Conservation (phyloP, 1,140 invertebrate genomes). For the Halotydeus destructor region DNA sequence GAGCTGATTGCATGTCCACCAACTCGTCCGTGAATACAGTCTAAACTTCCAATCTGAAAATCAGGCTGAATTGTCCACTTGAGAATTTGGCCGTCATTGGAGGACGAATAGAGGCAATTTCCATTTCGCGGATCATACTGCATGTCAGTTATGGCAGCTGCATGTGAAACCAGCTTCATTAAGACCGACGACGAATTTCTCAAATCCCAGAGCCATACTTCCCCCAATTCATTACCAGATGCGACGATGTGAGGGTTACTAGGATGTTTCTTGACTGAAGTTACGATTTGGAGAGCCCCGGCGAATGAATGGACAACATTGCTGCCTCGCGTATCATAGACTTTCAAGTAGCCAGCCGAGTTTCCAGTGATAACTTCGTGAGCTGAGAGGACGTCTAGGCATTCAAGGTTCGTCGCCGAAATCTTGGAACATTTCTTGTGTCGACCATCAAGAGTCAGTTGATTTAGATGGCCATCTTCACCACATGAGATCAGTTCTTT, state of each 20-base stretch:
- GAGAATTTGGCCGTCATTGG: constrained; percentile 10
- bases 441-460: not conserved
- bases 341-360: constrained; percentile 7
- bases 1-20: constrained; percentile 6
- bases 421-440: not conserved
- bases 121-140: constrained; percentile 4
- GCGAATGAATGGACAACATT: constrained; percentile 1
- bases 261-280: constrained; percentile 4
- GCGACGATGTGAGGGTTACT: constrained; percentile 9
- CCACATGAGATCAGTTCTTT: constrained; percentile 11
- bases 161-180: constrained; percentile 5
- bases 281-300: constrained; percentile 4
- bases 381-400: constrained; percentile 7
- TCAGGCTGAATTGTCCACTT: constrained; percentile 10
- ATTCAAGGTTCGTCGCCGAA: constrained; percentile 8
- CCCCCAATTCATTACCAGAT: constrained; percentile 11
- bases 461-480: constrained; percentile 4
- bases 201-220: constrained; percentile 8
- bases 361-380: constrained; percentile 13
- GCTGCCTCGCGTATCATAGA: constrained; percentile 3
- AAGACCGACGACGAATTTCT: constrained; percentile 4
- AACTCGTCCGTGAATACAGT: constrained; percentile 6
- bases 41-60: constrained; percentile 3
- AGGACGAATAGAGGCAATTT: constrained; percentile 3
- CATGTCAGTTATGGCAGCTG: constrained; percentile 3